Base-by-base conservation (phyloP, 2,888 invertebrate species). In the Pachliopta kotzebuea region DNA sequence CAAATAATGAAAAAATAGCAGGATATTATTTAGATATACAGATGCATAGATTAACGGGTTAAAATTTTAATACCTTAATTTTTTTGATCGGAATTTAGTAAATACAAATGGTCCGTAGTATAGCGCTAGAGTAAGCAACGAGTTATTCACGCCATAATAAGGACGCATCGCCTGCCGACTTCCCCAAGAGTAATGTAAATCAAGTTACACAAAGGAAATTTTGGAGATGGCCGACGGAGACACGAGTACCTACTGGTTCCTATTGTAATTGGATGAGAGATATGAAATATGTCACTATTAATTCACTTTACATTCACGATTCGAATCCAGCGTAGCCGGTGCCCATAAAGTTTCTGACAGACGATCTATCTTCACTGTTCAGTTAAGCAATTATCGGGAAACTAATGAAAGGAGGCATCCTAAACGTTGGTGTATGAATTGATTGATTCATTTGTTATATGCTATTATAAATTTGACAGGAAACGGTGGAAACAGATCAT, bases 161-260 rank as follows among this genome's bases (percentile, higher is more conserved):
- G n/a, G 26, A 54, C 24, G 18, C 14, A 23, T 23, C 4, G 54
- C 18, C 23, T n/a, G 54, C 26, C 17, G 21, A 18, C 54, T 54
- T 53, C 42, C 23, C 9, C 20, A 17, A 54, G 54, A 42, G 60
- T 52, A 37, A 26, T 42, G 54, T 60, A 60, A 54, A 60, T 61
- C 49, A 61, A 49, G 29, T 26, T 61, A 56, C 49, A 61, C 61
- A 61, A 61, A 49, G 54, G 42, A 52, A 52, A 52, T 52, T 52
- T 52, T 52, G 50, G 21, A 53, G 52, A 60, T 29, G 23, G 60
- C 31, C 26, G 37, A 21, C 29, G 29, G 18, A 42, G 57, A 21
- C 58, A 50, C 18, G 17, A 21, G 37, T 52, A 18, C 37, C 23
- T 53, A 53, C 23, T 21, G 52, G 52, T 31, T n/a, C 29, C 60